A percentile compares a stretch with the other conserved stretches of the same genome.
These are phyloP conservation scores for Micoletzkya japonica DNA, from an alignment of 2,888 invertebrate genomes.

Conservation along the genomic window DNA sequence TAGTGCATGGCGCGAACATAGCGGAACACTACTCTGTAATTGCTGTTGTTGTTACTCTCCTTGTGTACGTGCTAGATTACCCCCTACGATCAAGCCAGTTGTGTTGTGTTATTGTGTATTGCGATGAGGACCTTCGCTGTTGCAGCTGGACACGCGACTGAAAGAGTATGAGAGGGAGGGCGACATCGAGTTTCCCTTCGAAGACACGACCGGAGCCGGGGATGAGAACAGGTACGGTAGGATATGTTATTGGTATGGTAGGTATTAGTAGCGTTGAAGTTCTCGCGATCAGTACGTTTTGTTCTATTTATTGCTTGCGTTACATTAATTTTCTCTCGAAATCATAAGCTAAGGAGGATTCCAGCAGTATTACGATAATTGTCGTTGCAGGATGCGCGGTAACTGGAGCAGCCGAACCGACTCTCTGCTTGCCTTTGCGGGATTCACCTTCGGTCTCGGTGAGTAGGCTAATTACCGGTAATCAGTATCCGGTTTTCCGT, in stretches of 20 bases:
- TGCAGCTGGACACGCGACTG: conserved; percentile 45
- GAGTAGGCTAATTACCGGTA: conserved; percentile 60
- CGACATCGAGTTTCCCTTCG: conserved; percentile 64
- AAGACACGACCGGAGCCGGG: conserved; percentile 59
- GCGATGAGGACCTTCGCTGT: not conserved
- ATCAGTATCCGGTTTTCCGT: not conserved
- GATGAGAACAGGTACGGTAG: conserved; percentile 68
- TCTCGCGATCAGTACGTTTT: too few relatives aligned
- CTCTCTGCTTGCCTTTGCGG: conserved; percentile 71
- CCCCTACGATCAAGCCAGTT: too few relatives aligned
- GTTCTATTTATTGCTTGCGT: too few relatives aligned
- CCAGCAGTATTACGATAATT: conserved; percentile 24
- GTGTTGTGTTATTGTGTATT: too few relatives aligned
- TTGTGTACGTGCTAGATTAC: too few relatives aligned
- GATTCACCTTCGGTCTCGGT: conserved; percentile 65
- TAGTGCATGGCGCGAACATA: too few relatives aligned
- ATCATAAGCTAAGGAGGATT: too few relatives aligned
- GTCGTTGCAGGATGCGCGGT: conserved; percentile 49
- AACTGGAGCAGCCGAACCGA: conserved; percentile 69
- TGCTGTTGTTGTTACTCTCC: too few relatives aligned
- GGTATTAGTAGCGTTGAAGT: too few relatives aligned
- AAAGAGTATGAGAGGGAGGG: conserved; percentile 57
- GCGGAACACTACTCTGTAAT: too few relatives aligned
- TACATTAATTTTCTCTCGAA: too few relatives aligned
- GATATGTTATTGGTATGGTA: not conserved